Conservation (phyloP, 2,113 vertebrate species). For the Trematocara stigmaticum region DNA sequence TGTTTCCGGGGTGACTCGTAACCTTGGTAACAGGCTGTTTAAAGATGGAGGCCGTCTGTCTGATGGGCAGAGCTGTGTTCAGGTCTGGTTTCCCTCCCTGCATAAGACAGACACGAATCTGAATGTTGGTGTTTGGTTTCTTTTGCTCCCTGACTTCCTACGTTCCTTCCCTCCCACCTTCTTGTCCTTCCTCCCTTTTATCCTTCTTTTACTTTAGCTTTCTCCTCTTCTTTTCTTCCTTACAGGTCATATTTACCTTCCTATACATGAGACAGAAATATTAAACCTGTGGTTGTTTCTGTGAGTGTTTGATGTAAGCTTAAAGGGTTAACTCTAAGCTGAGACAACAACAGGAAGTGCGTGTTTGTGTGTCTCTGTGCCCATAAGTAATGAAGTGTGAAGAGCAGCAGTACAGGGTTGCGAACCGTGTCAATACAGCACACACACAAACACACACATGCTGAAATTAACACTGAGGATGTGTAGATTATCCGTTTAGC, state of each 20-base stretch:
- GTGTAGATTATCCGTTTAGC: background rate
- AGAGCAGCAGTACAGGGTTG: background rate
- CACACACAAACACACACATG: background rate
- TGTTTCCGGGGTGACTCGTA: constrained; percentile 85
- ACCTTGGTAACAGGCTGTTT: constrained; percentile 92
- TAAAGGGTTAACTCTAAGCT: background rate
- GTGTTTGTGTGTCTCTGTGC: background rate
- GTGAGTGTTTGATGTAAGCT: background rate
- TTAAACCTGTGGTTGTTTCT: background rate
- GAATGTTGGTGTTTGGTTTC: background rate
- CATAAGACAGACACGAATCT: background rate
- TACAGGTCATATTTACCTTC: background rate
- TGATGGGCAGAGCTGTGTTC: constrained; percentile 85
- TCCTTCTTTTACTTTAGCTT: background rate
- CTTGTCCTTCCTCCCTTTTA: background rate
- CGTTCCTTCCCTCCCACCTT: background rate
- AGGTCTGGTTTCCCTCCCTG: constrained; percentile 82
- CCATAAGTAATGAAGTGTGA: background rate
- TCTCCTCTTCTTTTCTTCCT: background rate
- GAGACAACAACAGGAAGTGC: background rate
- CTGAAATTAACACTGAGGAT: background rate
- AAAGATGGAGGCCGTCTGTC: constrained; percentile 90
- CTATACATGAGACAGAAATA: background rate
- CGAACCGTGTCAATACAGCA: background rate
- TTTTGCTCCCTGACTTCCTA: background rate